A percentile compares a stretch with the other conserved stretches of the same genome.
phyloP scores from a whole-genome alignment of 1,140 invertebrate genomes.

The Diachasmimorpha longicaudata region DNA sequence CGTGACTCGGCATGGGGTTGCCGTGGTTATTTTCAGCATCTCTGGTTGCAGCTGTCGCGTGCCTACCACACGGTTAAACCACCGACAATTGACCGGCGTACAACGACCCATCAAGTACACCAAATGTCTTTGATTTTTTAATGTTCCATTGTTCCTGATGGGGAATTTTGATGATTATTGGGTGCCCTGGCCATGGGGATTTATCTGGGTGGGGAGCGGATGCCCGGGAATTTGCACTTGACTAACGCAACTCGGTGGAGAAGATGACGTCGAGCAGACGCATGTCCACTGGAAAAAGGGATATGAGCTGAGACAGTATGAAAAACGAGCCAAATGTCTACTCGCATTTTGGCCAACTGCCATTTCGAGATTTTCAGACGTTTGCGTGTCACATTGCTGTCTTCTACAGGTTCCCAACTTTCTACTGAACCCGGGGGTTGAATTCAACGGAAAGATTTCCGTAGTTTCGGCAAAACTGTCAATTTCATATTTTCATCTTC shows the following conservation, averaged over 20 bases:
- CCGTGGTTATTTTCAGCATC: constrained; percentile 44
- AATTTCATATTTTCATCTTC: too few relatives aligned
- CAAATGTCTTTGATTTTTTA: neutral
- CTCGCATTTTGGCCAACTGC: constrained; percentile 39
- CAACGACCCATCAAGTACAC: constrained; percentile 6
- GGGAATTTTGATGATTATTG: neutral
- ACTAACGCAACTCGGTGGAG: neutral
- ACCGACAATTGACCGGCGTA: constrained; percentile 38
- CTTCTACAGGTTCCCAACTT: constrained; percentile 32
- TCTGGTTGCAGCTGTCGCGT: constrained; percentile 46
- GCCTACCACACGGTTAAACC: constrained; percentile 40
- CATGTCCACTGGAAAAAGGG: constrained; percentile 4
- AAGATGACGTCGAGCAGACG: neutral
- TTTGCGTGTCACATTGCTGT: constrained; percentile 40
- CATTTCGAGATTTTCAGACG: constrained; percentile 40
- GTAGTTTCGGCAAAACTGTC: too few relatives aligned
- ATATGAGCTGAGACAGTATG: neutral
- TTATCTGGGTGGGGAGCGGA: neutral
- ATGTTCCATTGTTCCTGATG: neutral
- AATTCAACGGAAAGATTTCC: too few relatives aligned
- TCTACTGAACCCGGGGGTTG: neutral
- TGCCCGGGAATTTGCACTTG: neutral
- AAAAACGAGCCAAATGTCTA: constrained; percentile 7
- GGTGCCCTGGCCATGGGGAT: neutral
- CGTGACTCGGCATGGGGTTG: constrained; percentile 47